Conservation (phyloP, 1,140 invertebrate genomes). For the Heliconius hewitsoni region DNA sequence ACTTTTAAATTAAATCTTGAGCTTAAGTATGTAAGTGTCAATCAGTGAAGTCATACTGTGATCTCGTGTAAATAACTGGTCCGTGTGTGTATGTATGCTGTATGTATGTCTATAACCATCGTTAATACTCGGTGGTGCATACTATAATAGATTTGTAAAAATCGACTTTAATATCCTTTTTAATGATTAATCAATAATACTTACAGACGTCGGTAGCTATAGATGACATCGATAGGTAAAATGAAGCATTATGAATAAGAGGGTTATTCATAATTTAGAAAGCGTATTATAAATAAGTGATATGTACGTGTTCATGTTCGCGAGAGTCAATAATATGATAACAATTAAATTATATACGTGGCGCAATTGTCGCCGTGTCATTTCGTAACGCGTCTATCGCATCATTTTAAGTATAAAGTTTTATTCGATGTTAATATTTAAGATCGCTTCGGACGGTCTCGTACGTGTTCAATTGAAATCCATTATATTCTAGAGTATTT, state of each 20-base stretch:
- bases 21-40: too few species aligned
- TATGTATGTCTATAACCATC: neutral
- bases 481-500: slow-evolving; percentile 6
- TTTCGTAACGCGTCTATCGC: neutral
- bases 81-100: neutral
- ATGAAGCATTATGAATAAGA: too few species aligned
- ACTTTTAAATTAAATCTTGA: too few species aligned
- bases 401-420: slow-evolving; percentile 24
- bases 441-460: slow-evolving; percentile 8
- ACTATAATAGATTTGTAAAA: too few species aligned
- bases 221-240: too few species aligned
- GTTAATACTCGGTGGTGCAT: too few species aligned
- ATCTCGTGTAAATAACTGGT: neutral
- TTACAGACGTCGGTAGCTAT: too few species aligned
- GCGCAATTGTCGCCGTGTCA: slow-evolving; percentile 6
- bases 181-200: too few species aligned
- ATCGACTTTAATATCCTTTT: too few species aligned
- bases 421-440: slow-evolving; percentile 23
- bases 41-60: too few species aligned
- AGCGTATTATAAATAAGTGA: neutral
- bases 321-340: neutral
- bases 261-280: neutral
- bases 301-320: neutral
- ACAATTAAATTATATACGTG: neutral
- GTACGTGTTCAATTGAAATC: slow-evolving; percentile 14